Base-by-base conservation (phyloP, 2,113 vertebrate species). In the Toxostoma redivivum region DNA sequence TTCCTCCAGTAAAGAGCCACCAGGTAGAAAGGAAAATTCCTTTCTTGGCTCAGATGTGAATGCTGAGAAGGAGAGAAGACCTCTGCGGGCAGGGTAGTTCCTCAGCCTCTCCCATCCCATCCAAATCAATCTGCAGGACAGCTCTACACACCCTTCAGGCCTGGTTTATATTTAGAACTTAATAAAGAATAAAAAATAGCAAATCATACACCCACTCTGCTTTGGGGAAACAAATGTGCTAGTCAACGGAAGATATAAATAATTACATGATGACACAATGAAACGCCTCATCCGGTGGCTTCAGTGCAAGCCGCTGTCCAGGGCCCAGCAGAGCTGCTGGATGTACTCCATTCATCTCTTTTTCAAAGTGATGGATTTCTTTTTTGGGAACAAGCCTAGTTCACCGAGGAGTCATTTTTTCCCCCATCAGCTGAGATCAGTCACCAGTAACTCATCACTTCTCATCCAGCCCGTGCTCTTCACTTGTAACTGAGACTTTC, bases 181-280 rank as follows among this genome's bases (percentile, higher is more conserved):
- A 91, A 93, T 95, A 94, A 89, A 95, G 90, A 87, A 93, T 96
- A 94, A 96, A 97, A 97, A 96, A 95, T 79, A 89, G 91, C 64
- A 62, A 85, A 74, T 91, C 71, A 74, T 92, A 97, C 88, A 78
- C 70, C 85, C 94, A 61, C 69, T 94, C 81, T 69, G 44, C 74
- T 94, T 90, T 72, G 81, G 76, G 84, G 87, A 94, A 96, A 72
- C 76, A 91, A 92, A 89, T 88, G 83, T 86, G 76, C 94, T 94
- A 92, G 70, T 92, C 69, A 90, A 72, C 58, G 71, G 92, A 97
- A 93, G 83, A 84, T 87, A 96, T 94, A 96, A 95, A 97, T 92
- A 95, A 95, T 82, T 24, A 4, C 53, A 35, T 3, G 20, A 71
- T 66, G 86, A 94, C 81, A 95, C 31, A 67, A 89, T 1, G 6